phyloP scores from a whole-genome alignment of 2,797 vertebrate species.

The Coracias cyanogaster region DNA sequence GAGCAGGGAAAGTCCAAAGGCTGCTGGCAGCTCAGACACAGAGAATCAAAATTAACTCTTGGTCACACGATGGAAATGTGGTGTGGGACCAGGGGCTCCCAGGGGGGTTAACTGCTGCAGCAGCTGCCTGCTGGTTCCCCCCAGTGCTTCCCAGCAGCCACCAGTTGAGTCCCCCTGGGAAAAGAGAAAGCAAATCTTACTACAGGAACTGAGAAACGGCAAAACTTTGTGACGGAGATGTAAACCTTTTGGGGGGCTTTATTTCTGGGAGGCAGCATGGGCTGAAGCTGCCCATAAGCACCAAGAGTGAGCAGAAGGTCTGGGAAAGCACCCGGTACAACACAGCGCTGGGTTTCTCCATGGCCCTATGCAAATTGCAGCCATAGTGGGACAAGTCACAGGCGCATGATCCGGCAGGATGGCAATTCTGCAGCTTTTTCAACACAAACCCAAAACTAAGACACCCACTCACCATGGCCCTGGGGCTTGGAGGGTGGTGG shows the following conservation, averaged over 20 bases:
- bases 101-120: rapidly evolving
- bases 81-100: not conserved
- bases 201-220: not conserved
- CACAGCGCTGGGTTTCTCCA: rapidly evolving
- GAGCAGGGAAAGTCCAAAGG: not conserved
- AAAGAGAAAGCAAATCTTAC: not conserved
- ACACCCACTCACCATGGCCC: no score
- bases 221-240: rapidly evolving
- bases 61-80: not conserved
- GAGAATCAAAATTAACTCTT: not conserved
- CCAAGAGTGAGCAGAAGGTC: not conserved
- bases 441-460: not conserved
- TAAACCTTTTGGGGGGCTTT: not conserved
- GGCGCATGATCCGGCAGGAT: rapidly evolving
- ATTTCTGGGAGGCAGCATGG: not conserved
- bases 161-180: not conserved
- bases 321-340: not conserved
- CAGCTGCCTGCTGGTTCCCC: not conserved
- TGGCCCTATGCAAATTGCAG: not conserved
- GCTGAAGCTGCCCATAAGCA: not conserved
- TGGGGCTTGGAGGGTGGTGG: rapidly evolving
- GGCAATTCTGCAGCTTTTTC: rapidly evolving
- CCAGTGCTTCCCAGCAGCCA: not conserved
- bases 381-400: not conserved
- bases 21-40: not conserved